Conservation (phyloP, 2,888 invertebrate genomes). For the Drosophila formosana region DNA sequence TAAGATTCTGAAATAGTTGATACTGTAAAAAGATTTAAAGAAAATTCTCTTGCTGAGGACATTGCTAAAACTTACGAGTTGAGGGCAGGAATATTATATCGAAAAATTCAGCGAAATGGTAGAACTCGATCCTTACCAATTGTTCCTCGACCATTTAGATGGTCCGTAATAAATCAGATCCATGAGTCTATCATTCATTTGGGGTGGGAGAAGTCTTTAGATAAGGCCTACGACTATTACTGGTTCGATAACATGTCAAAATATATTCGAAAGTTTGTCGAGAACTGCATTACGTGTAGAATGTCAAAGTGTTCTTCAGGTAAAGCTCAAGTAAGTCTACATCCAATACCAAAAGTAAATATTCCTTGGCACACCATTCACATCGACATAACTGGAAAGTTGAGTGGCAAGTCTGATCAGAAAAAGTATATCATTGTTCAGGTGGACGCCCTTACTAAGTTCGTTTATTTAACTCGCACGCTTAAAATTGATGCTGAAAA, state of each 20-base stretch:
- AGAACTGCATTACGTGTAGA: slow-evolving; percentile 26
- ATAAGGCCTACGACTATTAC: slow-evolving; percentile 18
- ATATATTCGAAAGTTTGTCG: slow-evolving; percentile 13
- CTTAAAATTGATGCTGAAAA: slow-evolving; percentile 12
- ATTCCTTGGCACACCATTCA: slow-evolving; percentile 5
- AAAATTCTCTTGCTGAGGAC: slow-evolving; percentile 7
- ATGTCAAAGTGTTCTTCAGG: slow-evolving; percentile 9
- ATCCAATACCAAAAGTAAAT: neutral
- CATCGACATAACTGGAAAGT: slow-evolving; percentile 8
- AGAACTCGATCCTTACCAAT: slow-evolving; percentile 11
- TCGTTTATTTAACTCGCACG: slow-evolving; percentile 4
- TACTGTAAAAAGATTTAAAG: neutral
- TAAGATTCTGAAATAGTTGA: slow-evolving; percentile 1
- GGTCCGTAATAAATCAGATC: slow-evolving; percentile 7
- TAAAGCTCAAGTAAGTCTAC: neutral
- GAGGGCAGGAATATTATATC: slow-evolving; percentile 9
- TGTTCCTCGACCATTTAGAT: slow-evolving; percentile 17
- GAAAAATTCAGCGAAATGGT: slow-evolving; percentile 17
- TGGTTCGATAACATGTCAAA: slow-evolving; percentile 13
- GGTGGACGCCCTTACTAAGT: slow-evolving; percentile 2
- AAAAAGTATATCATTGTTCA: slow-evolving; percentile 7
- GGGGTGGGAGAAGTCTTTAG: slow-evolving; percentile 22
- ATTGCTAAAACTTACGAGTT: slow-evolving; percentile 22
- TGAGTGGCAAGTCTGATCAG: slow-evolving; percentile 7
- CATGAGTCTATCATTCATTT: slow-evolving; percentile 5